These are phyloP conservation scores for Agrotis ipsilon DNA, from an alignment of 2,888 invertebrate genomes.

Conservation along the genomic window DNA sequence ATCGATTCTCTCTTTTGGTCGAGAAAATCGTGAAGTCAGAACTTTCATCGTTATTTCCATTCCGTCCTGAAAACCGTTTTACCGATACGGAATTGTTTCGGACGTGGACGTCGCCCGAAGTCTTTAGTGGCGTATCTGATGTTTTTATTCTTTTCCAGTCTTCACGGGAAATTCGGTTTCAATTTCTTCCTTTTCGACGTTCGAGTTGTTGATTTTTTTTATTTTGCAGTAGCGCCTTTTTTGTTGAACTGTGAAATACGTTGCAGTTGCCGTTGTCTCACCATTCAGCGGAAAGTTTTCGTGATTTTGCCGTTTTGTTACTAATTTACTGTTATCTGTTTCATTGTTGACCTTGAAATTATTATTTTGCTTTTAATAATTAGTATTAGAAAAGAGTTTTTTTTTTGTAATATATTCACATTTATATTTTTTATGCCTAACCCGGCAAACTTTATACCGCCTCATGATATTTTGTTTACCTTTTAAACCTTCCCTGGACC, in stretches of 20 bases:
- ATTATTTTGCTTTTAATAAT: neutral
- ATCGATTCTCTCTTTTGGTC: conserved; percentile 12
- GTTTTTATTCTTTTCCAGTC: conserved; percentile 62
- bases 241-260: conserved; percentile 47
- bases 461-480: too few species aligned
- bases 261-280: conserved; percentile 25
- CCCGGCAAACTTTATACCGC: too few species aligned
- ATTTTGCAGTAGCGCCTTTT: conserved; percentile 18
- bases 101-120: conserved; percentile 46
- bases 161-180: conserved; percentile 71
- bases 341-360: neutral
- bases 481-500: too few species aligned
- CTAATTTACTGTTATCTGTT: neutral
- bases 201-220: conserved; percentile 58
- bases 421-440: too few species aligned
- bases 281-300: conserved; percentile 35
- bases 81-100: conserved; percentile 61
- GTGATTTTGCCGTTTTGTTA: neutral
- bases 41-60: conserved; percentile 53
- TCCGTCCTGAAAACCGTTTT: conserved; percentile 53
- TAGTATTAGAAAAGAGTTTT: neutral
- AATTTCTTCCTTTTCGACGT: conserved; percentile 63
- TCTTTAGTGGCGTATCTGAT: conserved; percentile 56
- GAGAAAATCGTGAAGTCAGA: conserved; percentile 37
- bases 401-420: too few species aligned